phyloP scores from a whole-genome alignment of 2,888 invertebrate genomes.

The Calameuta pallipes region DNA sequence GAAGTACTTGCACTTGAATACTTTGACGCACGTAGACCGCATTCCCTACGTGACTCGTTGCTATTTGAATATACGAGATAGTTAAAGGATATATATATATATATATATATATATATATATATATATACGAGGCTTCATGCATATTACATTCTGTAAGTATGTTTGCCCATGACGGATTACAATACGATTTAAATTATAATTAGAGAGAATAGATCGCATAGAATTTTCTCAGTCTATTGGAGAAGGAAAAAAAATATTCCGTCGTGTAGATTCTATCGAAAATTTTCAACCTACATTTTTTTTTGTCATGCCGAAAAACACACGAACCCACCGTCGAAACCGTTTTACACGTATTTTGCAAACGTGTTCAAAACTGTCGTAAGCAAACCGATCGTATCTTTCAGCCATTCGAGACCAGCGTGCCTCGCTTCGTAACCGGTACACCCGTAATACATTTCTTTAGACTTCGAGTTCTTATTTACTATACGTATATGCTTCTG shows the following conservation, averaged over 20 bases:
- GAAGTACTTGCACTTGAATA: neutral
- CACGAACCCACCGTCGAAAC: neutral
- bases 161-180: neutral
- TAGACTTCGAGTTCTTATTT: neutral
- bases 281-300: neutral
- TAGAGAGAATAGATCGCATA: neutral
- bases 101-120: conserved; percentile 2
- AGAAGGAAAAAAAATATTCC: neutral
- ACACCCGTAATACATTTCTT: neutral
- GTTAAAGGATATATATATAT: neutral
- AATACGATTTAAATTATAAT: neutral
- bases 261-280: neutral
- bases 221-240: neutral
- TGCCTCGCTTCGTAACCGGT: neutral
- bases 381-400: neutral
- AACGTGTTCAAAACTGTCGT: neutral
- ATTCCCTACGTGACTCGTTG: neutral
- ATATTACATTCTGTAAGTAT: conserved; percentile 19
- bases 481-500: neutral
- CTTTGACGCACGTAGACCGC: neutral
- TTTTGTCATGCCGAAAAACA: neutral
- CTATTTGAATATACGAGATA: neutral
- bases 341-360: neutral
- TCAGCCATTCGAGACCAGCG: neutral
- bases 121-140: conserved; percentile 17